A percentile compares a stretch with the other conserved stretches of the same genome.
These are phyloP conservation scores for Acrocyrtus sp. DNA, from an alignment of 2,888 invertebrate genomes.

Conservation along the genomic window DNA sequence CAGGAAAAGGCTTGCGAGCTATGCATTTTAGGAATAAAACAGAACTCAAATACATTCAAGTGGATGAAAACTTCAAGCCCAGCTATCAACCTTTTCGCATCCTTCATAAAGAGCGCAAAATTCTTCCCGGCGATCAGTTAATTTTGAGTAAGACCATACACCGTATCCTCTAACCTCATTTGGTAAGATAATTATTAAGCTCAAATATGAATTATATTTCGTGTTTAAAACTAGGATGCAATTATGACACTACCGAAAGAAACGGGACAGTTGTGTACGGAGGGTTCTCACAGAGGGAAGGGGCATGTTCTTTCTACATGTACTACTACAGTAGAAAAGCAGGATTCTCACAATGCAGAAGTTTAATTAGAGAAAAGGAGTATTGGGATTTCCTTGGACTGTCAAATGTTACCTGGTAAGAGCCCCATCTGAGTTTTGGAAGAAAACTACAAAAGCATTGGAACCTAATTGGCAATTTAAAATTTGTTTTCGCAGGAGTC, in stretches of 20 bases:
- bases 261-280: slow-evolving; percentile 17
- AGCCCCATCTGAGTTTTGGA: too few relatives aligned
- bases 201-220: background rate
- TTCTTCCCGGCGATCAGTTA: slow-evolving; percentile 30
- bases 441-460: too few relatives aligned
- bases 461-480: too few relatives aligned
- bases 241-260: slow-evolving; percentile 16
- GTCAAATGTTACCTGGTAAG: slow-evolving; percentile 6
- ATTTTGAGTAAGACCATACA: background rate
- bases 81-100: slow-evolving; percentile 13
- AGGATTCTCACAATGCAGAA: background rate
- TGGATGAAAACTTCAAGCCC: slow-evolving; percentile 20
- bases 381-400: background rate
- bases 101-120: slow-evolving; percentile 16
- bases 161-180: too few relatives aligned
- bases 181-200: too few relatives aligned
- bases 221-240: slow-evolving; percentile 8
- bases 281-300: slow-evolving; percentile 22
- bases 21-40: slow-evolving; percentile 8
- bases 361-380: background rate
- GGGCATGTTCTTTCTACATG: slow-evolving; percentile 5
- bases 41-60: slow-evolving; percentile 11
- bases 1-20: slow-evolving; percentile 2
- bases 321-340: slow-evolving; percentile 19
- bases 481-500: slow-evolving; percentile 6